phyloP scores from a whole-genome alignment of 2,113 vertebrate species.

The Montifringilla adamsi region DNA sequence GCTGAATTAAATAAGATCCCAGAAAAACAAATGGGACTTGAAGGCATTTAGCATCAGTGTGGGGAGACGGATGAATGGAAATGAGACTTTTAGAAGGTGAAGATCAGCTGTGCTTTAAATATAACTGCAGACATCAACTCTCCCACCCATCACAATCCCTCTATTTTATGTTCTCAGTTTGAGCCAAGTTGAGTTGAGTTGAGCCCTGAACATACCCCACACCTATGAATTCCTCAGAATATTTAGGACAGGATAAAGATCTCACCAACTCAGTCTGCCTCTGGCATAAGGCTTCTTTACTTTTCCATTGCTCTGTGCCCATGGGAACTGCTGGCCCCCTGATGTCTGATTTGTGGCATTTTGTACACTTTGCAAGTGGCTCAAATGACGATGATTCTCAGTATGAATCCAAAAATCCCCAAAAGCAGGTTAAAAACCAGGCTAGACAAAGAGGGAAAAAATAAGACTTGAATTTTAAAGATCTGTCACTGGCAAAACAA shows the following conservation, averaged over 20 bases:
- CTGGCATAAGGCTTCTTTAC: background rate
- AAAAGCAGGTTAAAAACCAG: background rate
- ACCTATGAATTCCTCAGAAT: background rate
- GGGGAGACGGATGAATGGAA: background rate
- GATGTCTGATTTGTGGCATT: background rate
- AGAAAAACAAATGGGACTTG: background rate
- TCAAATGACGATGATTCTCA: background rate
- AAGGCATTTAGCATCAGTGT: background rate
- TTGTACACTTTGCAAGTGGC: background rate
- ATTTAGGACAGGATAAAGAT: background rate
- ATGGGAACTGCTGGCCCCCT: background rate
- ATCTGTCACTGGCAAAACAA: background rate
- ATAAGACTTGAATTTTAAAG: background rate
- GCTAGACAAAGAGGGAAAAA: background rate
- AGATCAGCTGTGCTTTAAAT: background rate
- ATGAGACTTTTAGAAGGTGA: background rate
- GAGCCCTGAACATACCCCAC: background rate
- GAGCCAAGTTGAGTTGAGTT: background rate
- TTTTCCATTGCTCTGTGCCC: background rate
- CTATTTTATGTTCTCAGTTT: background rate
- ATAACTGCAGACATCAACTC: background rate
- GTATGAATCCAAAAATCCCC: background rate
- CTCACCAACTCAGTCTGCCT: background rate
- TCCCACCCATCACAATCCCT: background rate
- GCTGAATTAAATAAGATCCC: background rate